A percentile compares a stretch with the other conserved stretches of the same genome.
phyloP scores from a whole-genome alignment of 1,140 invertebrate genomes.

The Drosophila punjabiensis region DNA sequence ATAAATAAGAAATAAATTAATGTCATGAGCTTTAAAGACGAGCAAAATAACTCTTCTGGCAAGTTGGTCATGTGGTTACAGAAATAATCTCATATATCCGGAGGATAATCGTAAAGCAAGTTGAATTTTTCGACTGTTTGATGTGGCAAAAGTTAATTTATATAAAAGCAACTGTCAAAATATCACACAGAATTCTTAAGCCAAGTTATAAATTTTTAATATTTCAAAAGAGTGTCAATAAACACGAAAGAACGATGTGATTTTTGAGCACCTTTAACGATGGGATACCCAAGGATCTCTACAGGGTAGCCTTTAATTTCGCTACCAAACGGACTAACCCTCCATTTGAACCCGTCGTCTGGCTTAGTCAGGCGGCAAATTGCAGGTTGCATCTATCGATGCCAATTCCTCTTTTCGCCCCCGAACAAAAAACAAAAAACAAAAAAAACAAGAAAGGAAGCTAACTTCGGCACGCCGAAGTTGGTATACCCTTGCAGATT shows the following conservation, averaged over 20 bases:
- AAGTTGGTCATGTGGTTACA: background rate
- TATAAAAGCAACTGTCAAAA: conserved; percentile 1
- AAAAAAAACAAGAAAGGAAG: too few relatives aligned
- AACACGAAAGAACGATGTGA: background rate
- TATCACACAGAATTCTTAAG: background rate
- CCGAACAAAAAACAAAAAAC: conserved; percentile 2
- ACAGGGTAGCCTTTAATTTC: conserved; percentile 31
- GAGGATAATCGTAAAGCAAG: background rate
- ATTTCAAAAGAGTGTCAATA: background rate
- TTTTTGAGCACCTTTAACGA: too few relatives aligned
- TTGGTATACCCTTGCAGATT: too few relatives aligned
- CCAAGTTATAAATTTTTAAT: background rate
- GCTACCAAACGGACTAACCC: conserved; percentile 13
- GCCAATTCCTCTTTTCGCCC: conserved; percentile 28
- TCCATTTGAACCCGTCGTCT: conserved; percentile 34
- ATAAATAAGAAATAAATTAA: background rate
- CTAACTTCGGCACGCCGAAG: too few relatives aligned
- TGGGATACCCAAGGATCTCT: background rate
- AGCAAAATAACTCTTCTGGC: background rate
- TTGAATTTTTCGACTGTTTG: background rate
- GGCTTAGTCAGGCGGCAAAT: conserved; percentile 72
- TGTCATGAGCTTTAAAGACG: background rate
- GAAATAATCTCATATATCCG: background rate
- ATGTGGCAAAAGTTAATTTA: conserved; percentile 11
- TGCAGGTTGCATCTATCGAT: conserved; percentile 75